phyloP scores from a whole-genome alignment of 2,797 vertebrate genomes.

The Neostethus bicornis region DNA sequence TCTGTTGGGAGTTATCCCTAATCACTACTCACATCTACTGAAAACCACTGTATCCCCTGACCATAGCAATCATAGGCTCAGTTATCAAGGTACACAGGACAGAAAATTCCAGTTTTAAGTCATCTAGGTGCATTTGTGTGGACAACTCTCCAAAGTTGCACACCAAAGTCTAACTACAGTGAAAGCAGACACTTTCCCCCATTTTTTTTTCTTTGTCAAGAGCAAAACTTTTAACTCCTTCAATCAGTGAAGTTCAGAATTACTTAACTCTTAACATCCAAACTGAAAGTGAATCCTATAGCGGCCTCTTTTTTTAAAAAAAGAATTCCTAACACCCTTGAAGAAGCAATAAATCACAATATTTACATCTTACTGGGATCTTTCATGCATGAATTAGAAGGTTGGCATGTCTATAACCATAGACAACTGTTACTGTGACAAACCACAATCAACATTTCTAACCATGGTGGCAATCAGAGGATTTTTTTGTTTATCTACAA shows the following conservation, averaged over 20 bases:
- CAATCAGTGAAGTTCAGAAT: slow-evolving; percentile 5
- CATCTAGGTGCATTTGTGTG: slow-evolving; percentile 47
- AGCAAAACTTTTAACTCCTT: slow-evolving; percentile 30
- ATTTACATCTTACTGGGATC: background rate
- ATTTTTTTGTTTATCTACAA: slow-evolving; percentile 4
- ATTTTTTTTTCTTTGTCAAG: slow-evolving; percentile 18
- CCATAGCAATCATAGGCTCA: slow-evolving; percentile 63
- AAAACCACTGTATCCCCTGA: slow-evolving; percentile 67
- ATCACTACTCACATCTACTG: slow-evolving; percentile 77
- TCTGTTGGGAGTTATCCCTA: slow-evolving; percentile 69
- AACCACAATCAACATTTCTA: background rate
- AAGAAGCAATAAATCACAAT: background rate
- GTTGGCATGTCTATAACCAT: background rate
- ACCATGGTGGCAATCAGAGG: slow-evolving; percentile 13
- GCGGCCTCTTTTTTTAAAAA: background rate
- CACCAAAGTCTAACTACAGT: slow-evolving; percentile 36
- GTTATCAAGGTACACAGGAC: slow-evolving; percentile 63
- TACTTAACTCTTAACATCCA: background rate
- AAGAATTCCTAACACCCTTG: background rate
- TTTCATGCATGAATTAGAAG: background rate
- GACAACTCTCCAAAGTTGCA: slow-evolving; percentile 51
- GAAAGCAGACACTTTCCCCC: slow-evolving; percentile 23
- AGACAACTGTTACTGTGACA: background rate
- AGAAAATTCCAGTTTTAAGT: slow-evolving; percentile 49
- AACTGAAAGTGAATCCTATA: slow-evolving; percentile 2